A percentile compares a stretch with the other conserved stretches of the same genome.
These are phyloP conservation scores for Acipenser oxyrinchus DNA, from an alignment of 2,797 vertebrate genomes.

Conservation along the genomic window DNA sequence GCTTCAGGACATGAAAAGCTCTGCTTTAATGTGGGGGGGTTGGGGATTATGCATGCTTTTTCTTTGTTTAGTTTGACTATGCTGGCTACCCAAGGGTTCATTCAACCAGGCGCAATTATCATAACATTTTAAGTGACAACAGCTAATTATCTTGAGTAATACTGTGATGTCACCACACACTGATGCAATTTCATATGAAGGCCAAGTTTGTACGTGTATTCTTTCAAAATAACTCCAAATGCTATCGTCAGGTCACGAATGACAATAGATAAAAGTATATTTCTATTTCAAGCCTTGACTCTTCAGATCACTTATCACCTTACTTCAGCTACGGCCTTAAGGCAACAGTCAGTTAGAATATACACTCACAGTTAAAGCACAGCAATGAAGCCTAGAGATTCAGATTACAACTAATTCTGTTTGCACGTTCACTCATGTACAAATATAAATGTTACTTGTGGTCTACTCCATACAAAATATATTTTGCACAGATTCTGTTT, in stretches of 20 bases:
- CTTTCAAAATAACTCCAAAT: conserved; percentile 24
- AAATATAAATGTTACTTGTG: too few species aligned
- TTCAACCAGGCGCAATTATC: too few species aligned
- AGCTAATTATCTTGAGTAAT: conserved; percentile 28
- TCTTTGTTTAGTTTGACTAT: too few species aligned
- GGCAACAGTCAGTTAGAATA: conserved; percentile 30
- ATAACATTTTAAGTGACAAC: background rate
- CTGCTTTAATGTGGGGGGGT: too few species aligned
- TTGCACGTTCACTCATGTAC: background rate
- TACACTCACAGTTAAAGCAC: conserved; percentile 42
- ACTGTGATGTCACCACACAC: conserved; percentile 27
- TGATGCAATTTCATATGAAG: background rate
- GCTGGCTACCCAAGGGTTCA: too few species aligned
- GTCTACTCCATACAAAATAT: too few species aligned
- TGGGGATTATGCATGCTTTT: too few species aligned
- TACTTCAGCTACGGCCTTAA: conserved; percentile 26
- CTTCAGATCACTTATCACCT: conserved; percentile 51
- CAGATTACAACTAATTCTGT: conserved; percentile 17
- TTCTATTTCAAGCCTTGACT: conserved; percentile 49
- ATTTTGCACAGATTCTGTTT: too few species aligned
- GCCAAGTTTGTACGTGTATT: too few species aligned
- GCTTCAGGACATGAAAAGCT: too few species aligned
- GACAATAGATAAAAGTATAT: conserved; percentile 40
- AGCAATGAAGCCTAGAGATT: conserved; percentile 26
- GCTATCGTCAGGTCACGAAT: conserved; percentile 33